phyloP scores from a whole-genome alignment of 2,888 invertebrate genomes.

The Orthonychiurus folsomi region DNA sequence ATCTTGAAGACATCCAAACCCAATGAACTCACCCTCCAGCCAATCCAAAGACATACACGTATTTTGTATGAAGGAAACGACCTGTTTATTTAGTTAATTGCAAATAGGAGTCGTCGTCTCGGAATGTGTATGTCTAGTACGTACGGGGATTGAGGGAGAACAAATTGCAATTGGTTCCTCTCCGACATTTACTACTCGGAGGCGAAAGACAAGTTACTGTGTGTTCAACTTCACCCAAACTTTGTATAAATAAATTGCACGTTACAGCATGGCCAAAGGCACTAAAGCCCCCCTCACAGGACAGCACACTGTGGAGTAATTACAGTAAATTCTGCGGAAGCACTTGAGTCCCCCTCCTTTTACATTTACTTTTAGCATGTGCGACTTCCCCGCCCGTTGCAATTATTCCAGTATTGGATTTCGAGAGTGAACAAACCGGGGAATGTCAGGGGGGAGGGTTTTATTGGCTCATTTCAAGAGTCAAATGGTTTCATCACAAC shows the following conservation, averaged over 20 bases:
- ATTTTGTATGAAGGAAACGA: no score
- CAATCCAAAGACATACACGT: no score
- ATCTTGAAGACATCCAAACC: no score
- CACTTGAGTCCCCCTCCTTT: no score
- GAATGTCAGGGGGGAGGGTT: not conserved
- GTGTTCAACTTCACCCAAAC: not conserved
- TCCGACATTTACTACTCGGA: not conserved
- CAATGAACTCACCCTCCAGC: no score
- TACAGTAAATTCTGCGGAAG: not conserved
- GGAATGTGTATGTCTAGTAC: not conserved
- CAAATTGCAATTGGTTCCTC: not conserved
- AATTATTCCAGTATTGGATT: not conserved
- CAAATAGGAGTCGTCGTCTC: not conserved
- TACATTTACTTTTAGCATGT: no score
- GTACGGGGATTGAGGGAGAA: no score
- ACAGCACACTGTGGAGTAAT: not conserved
- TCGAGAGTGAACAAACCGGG: no score
- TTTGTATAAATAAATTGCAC: not conserved
- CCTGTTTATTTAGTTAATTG: not conserved
- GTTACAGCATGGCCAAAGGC: not conserved
- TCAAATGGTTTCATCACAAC: conserved; percentile 1
- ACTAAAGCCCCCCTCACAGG: not conserved
- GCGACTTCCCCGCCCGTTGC: no score
- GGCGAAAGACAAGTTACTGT: no score
- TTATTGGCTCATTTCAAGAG: not conserved